phyloP scores from a whole-genome alignment of 2,113 vertebrate species.

The Trematocara zebra region DNA sequence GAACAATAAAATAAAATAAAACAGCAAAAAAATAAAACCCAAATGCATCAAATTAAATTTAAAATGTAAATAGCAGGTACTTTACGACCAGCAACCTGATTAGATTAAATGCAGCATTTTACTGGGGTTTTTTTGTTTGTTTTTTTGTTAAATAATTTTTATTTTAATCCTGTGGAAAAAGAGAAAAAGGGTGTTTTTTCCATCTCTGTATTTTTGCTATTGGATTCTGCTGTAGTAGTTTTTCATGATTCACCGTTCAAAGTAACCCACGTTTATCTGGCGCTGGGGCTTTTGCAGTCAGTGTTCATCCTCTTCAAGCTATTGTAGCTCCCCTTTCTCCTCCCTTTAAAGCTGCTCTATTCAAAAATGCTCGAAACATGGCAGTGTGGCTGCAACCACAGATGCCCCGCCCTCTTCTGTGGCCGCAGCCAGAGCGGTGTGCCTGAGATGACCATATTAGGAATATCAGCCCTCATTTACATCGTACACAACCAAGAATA shows the following conservation, averaged over 20 bases:
- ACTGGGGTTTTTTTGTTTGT: rapidly evolving
- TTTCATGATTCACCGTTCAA: rapidly evolving
- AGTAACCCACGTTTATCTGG: not conserved
- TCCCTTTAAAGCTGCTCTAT: not conserved
- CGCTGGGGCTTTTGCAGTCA: not conserved
- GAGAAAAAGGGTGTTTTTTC: not conserved
- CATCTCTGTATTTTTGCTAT: not conserved
- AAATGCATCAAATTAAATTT: not conserved
- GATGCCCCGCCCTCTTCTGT: not conserved
- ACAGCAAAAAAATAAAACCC: rapidly evolving
- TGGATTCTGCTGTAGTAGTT: not conserved
- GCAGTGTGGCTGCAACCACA: not conserved
- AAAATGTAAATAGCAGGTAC: rapidly evolving
- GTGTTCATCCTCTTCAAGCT: not conserved
- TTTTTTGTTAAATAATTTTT: not conserved
- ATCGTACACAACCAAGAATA: not conserved
- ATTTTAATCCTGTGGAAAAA: not conserved
- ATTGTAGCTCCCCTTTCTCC: not conserved
- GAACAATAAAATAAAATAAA: not conserved
- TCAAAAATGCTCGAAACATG: not conserved
- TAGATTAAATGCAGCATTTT: not conserved
- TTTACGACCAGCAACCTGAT: not conserved
- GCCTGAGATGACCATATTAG: not conserved
- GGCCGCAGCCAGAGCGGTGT: not conserved
- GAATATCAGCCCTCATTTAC: not conserved